phyloP scores from a whole-genome alignment of 2,797 vertebrate genomes.

The Decapterus maruadsi region DNA sequence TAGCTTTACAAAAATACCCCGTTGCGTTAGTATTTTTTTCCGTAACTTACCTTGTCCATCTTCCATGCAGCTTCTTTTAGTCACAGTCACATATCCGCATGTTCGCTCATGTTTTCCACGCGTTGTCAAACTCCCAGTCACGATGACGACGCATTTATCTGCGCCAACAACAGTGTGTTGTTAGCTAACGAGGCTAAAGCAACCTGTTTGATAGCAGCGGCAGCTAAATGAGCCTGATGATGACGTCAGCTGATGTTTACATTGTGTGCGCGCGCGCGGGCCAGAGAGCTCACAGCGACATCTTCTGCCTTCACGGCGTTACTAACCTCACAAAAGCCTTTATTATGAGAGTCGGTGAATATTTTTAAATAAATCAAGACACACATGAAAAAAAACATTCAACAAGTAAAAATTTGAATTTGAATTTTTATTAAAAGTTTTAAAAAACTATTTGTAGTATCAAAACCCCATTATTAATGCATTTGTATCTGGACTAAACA shows the following conservation, averaged over 20 bases:
- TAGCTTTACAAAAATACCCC: constrained; percentile 11
- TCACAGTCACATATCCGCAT: constrained; percentile 41
- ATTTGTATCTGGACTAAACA: not conserved
- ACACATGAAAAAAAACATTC: not conserved
- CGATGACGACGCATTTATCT: not conserved
- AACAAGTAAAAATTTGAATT: not conserved
- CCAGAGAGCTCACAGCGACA: constrained; percentile 43
- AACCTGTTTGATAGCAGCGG: constrained; percentile 57
- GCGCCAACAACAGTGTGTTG: constrained; percentile 10
- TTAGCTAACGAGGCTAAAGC: constrained; percentile 13
- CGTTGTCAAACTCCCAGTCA: constrained; percentile 13
- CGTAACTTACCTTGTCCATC: constrained; percentile 72
- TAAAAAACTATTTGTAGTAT: too few species aligned
- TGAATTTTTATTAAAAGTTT: not conserved
- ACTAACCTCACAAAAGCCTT: not conserved
- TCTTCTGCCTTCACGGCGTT: not conserved
- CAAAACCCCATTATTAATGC: not conserved
- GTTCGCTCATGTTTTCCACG: not conserved
- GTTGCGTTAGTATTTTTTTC: not conserved
- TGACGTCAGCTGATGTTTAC: constrained; percentile 52
- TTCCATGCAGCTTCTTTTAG: constrained; percentile 13
- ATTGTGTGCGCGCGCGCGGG: not conserved
- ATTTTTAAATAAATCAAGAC: not conserved
- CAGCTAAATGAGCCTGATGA: constrained; percentile 11
- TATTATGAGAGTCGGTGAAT: not conserved